These are phyloP conservation scores for Rhagoletis pomonella DNA, from an alignment of 1,140 invertebrate species.

Conservation along the genomic window DNA sequence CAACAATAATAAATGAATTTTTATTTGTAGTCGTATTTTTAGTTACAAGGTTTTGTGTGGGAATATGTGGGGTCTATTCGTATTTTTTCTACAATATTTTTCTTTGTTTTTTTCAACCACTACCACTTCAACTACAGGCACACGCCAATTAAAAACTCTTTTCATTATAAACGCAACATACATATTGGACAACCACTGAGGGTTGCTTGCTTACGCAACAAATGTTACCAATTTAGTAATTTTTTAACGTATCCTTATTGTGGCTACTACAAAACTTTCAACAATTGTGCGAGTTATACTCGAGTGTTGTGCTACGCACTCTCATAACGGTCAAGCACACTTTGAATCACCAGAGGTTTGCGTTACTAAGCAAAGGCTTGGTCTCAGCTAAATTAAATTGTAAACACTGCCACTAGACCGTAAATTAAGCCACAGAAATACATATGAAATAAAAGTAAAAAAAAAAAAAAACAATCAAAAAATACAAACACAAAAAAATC, in stretches of 20 bases:
- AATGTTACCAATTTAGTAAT: neutral
- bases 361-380: constrained; percentile 25
- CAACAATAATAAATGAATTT: too few species aligned
- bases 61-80: too few species aligned
- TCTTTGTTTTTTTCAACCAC: too few species aligned
- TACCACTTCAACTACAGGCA: too few species aligned
- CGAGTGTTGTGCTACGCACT: neutral
- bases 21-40: too few species aligned
- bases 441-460: too few species aligned
- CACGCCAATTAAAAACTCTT: neutral
- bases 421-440: neutral
- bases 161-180: neutral
- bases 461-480: too few species aligned
- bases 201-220: neutral
- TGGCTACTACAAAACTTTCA: neutral
- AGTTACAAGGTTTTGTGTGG: too few species aligned
- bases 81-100: too few species aligned
- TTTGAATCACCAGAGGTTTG: constrained; percentile 15
- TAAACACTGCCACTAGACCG: constrained; percentile 40
- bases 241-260: neutral
- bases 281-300: neutral
- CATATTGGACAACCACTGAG: neutral
- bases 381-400: constrained; percentile 16
- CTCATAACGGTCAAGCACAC: constrained; percentile 10
- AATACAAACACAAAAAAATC: too few species aligned